Percentiles rank a stretch among this genome's conserved stretches.
These are phyloP conservation scores for Xiphydria camelus DNA, from an alignment of 2,888 invertebrate genomes.

Conservation along the genomic window DNA sequence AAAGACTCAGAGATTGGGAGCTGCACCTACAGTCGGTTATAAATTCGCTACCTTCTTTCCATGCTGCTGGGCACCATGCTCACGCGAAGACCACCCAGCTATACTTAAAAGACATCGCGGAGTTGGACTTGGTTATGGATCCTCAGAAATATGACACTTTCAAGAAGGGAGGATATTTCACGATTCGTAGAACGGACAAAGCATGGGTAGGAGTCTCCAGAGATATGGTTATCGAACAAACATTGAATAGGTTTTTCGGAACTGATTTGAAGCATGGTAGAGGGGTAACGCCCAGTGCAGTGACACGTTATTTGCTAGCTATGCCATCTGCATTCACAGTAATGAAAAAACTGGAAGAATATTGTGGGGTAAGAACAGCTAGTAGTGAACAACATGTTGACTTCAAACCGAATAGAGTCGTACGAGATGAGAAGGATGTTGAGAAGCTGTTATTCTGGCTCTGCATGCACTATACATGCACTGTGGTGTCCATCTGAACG, in stretches of 20 bases:
- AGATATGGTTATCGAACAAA: no score
- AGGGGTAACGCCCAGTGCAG: slow-evolving; percentile 14
- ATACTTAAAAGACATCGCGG: slow-evolving; percentile 30
- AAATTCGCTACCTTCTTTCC: no score
- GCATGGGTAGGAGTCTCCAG: slow-evolving; percentile 18
- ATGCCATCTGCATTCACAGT: slow-evolving; percentile 18
- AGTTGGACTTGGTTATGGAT: slow-evolving; percentile 13
- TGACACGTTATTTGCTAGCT: no score
- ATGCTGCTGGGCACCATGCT: no score
- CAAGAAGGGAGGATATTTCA: no score
- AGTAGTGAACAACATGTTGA: no score
- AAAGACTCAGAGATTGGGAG: no score
- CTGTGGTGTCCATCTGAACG: no score
- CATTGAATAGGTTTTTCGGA: slow-evolving; percentile 13
- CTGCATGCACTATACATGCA: no score
- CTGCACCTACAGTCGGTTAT: no score
- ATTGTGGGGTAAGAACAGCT: no score
- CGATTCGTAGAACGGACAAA: slow-evolving; percentile 17
- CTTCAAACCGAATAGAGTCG: slow-evolving; percentile 15
- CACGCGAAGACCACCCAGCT: slow-evolving; percentile 31
- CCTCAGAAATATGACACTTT: slow-evolving; percentile 12
- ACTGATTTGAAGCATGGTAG: slow-evolving; percentile 14
- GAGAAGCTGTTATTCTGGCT: slow-evolving; percentile 25
- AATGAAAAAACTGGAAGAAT: slow-evolving; percentile 17
- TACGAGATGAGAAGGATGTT: slow-evolving; percentile 25